Evolutionary conservation across 1,140 invertebrate species (phyloP), one percentile per base, ranked within the genome.

Genomic region (Leguminivora glycinivorella): DNA sequence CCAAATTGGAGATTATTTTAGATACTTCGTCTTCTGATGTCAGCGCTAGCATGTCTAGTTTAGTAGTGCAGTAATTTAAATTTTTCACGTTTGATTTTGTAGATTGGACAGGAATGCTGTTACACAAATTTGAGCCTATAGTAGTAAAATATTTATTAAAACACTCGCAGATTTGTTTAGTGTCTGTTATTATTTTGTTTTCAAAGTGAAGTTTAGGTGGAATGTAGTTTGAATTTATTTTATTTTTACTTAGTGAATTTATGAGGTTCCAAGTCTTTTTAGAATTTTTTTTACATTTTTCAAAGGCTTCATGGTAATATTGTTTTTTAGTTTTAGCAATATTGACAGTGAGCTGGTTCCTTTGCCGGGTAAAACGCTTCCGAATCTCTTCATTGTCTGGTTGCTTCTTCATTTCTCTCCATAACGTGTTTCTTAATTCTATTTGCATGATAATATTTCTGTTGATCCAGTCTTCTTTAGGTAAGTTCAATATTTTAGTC

Each of bases 231-330:
- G 7, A 22, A 25, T 6, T 24, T 9, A n/a, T 25, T 24, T 68
- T 68, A 40, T 68, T 68, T 43, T 43, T 68, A 12, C 38, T 24
- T 47, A 68, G n/a, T 5, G 38, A 43, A 24, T 68, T 68, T 43
- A 68, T 26, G 4, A 68, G 29, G 12, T 25, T 47, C 67, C 38
- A 68, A 14, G 22, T 47, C 26, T 68, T 68, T 10, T 47, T 43
- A 3, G 67, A 40, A 12, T 47, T 43, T 24, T 68, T 47, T 6
- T 9, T 9, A 47, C 19, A 47, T 12, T 68, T 52, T 47, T 68
- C 40, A 47, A 68, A 47, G 10, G 24, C 67, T 14, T 47, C 43
- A 34, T 68, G 5, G 22, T 47, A 68, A 34, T 47, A 68, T 24
- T 26, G 17, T 9, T 52, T 24, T 29, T 47, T 56, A 56, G 47